Evolutionary conservation across 2,113 vertebrate species (phyloP), one percentile per base, ranked within the genome.

Genomic region (Engystomops pustulosus): DNA sequence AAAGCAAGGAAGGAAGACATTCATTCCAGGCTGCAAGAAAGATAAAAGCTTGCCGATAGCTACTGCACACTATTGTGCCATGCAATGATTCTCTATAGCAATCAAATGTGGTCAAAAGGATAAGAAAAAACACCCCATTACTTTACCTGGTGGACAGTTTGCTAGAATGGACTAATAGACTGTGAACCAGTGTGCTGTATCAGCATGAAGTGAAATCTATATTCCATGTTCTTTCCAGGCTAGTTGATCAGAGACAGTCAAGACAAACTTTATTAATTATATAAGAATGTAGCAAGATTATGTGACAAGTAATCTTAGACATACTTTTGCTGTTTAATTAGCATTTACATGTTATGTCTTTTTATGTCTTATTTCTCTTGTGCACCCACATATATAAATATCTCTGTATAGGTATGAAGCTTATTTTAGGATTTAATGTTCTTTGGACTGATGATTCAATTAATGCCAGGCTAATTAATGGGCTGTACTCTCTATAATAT

Each of bases 11-110:
- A 77, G 32, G 49, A 55, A 55, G 74, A 77, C 49, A 77, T 77
- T 77, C 49, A 77, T 58, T 77, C 30, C 74, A 77, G 47, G 74
- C 51, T 58, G 74, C 74, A 77, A 23, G 51, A 77, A 23, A 77
- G 74, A 77, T 77, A 77, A 77, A 77, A 77, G 74, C 74, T 77
- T 77, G 74, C 74, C 51, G 34, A 77, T 77, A 77, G 74, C 74
- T 77, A 58, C n/a, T 77, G 74, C 74, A 77, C 74, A 77, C 74
- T 14, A 77, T 77, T 77, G 49, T 77, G 32, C 74, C 49, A 77
- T 77, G 51, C 74, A 77, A 77, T 77, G 74, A 77, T 77, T 77
- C 74, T 77, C 74, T 32, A 77, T 55, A 77, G 74, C 74, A 53
- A 77, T 77, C 74, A 55, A 77, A 38, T 77, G 74, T 77, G 74